Percentiles rank a stretch among this genome's conserved stretches.
These are phyloP conservation scores for Hyla sarda DNA, from an alignment of 2,113 vertebrate species.

Conservation along the genomic window DNA sequence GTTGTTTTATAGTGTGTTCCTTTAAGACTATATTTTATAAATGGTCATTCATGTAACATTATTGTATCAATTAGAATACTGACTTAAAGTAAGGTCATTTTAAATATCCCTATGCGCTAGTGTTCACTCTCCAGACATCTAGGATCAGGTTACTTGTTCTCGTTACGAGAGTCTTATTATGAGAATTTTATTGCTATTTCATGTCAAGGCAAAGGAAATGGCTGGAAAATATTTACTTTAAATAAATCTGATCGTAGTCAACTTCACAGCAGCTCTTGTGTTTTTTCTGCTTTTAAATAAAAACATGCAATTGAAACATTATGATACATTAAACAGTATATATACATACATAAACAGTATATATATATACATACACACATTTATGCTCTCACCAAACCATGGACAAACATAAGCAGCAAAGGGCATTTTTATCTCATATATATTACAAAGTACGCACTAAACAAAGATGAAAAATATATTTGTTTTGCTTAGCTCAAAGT, in stretches of 20 bases:
- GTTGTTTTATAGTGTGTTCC: neutral
- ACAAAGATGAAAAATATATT: conserved; percentile 25
- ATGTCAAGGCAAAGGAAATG: conserved; percentile 50
- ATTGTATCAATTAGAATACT: conserved; percentile 36
- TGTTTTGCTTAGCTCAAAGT: conserved; percentile 22
- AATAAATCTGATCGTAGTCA: conserved; percentile 53
- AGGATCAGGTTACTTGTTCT: conserved; percentile 38
- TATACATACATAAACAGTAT: conserved; percentile 42
- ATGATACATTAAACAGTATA: conserved; percentile 48
- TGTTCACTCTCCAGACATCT: conserved; percentile 41
- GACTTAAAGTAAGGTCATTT: conserved; percentile 11
- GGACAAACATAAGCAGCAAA: conserved; percentile 11
- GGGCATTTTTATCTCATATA: conserved; percentile 17
- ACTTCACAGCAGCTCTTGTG: neutral
- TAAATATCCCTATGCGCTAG: conserved; percentile 38
- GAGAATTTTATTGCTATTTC: conserved; percentile 43
- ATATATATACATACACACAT: conserved; percentile 42
- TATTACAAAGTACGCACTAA: neutral
- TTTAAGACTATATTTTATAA: conserved; percentile 9
- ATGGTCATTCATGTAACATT: conserved; percentile 27
- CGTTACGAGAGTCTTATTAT: conserved; percentile 53
- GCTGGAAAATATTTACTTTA: conserved; percentile 49
- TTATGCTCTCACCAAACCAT: conserved; percentile 13
- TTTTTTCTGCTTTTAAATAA: conserved; percentile 35
- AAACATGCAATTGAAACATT: conserved; percentile 51